A percentile compares a stretch with the other conserved stretches of the same genome.
These are phyloP conservation scores for Astreopora myriophthalma DNA, from an alignment of 64 coral and sea anemone species.

Conservation along the genomic window DNA sequence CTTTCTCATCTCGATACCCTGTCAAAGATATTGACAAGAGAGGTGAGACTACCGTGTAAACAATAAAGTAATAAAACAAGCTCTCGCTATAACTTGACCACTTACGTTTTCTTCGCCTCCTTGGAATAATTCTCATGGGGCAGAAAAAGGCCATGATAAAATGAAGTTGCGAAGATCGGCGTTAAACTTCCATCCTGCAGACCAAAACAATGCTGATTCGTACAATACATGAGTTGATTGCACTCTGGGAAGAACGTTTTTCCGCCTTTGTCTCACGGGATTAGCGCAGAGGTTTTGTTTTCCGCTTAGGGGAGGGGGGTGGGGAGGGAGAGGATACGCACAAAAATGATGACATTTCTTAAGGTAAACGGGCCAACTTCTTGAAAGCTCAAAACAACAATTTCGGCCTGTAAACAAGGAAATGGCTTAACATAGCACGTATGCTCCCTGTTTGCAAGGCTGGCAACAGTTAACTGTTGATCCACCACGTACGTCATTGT, in stretches of 20 bases:
- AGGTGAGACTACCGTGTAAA: slow-evolving; percentile 20
- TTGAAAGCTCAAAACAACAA: too few relatives aligned
- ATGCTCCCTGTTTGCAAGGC: too few relatives aligned
- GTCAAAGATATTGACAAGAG: slow-evolving; percentile 51
- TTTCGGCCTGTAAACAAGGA: too few relatives aligned
- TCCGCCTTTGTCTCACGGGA: neutral
- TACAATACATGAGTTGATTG: neutral
- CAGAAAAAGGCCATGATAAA: slow-evolving; percentile 71
- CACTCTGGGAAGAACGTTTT: neutral
- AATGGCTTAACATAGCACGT: too few relatives aligned
- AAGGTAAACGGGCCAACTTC: too few relatives aligned
- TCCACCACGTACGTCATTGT: too few relatives aligned
- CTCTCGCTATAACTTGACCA: neutral
- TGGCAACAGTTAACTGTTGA: too few relatives aligned
- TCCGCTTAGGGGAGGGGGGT: neutral
- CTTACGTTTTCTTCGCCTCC: slow-evolving; percentile 67
- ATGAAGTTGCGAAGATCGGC: neutral
- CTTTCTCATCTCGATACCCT: slow-evolving; percentile 62
- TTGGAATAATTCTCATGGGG: slow-evolving; percentile 63
- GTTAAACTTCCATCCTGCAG: neutral
- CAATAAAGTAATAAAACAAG: slow-evolving; percentile 36
- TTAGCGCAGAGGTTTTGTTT: neutral
- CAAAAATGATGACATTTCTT: too few relatives aligned
- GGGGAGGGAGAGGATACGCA: too few relatives aligned
- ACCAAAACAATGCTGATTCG: neutral